Evolutionary conservation across 2,797 vertebrate genomes (phyloP).

Genomic region (Hypotaenidia philippensis): DNA sequence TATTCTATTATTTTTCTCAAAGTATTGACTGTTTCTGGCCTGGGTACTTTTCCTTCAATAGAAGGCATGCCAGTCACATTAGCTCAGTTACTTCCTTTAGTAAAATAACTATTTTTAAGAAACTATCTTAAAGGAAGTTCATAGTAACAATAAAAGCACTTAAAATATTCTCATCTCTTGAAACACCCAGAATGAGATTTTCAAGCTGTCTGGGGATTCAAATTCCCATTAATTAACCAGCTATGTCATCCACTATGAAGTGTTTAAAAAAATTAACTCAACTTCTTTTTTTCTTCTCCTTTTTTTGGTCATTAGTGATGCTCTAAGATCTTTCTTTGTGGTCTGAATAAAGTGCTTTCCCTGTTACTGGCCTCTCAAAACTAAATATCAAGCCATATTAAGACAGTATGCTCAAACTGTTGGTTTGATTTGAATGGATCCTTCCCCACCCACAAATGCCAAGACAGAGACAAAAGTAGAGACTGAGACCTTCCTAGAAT

Average conservation of each 20-base stretch:
- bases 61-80: neutral
- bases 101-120: neutral
- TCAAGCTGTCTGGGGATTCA: neutral
- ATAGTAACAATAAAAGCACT: neutral
- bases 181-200: neutral
- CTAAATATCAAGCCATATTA: neutral
- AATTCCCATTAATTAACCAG: conserved; percentile 3
- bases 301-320: neutral
- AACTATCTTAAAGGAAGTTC: neutral
- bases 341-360: conserved; percentile 16
- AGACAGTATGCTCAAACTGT: neutral
- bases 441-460: neutral
- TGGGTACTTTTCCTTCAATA: neutral
- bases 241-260: neutral
- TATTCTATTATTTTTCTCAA: neutral
- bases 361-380: neutral
- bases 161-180: conserved; percentile 2
- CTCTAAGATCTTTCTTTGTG: neutral
- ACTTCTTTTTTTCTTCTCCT: neutral
- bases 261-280: conserved; percentile 1
- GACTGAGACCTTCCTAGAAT: too few species aligned
- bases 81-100: neutral
- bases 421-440: neutral
- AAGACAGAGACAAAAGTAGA: neutral
- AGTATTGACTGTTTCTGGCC: neutral